Evolutionary conservation across 2,888 invertebrate genomes (phyloP), one percentile per base, ranked within the genome.

Genomic region (Meandrusa payeni): DNA sequence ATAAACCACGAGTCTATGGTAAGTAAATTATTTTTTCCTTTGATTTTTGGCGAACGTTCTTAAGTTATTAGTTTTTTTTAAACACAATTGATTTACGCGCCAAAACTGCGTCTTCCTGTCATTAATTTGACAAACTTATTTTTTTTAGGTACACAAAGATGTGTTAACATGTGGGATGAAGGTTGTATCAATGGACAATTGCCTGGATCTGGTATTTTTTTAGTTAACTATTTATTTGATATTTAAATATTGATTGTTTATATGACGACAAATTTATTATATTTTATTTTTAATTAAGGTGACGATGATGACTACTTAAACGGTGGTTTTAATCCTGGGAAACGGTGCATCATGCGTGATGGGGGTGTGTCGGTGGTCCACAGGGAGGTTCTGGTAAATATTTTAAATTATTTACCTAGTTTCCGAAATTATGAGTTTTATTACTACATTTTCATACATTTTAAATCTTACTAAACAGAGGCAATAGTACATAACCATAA

Each of bases 341-440:
- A 88, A 54, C 79, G 82, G 0, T 88, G 86, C 46, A 71, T 78
- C 41, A 68, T 89, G 71, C 89, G 89, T 74, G 90, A 89, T 52
- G 90, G 89, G 88, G 89, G 0, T 89, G 90, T 48, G 65, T 76
- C 37, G 89, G 88, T 52, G 88, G 85, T 5, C 81, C 81, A 47
- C 58, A 89, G 0, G 55, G 54, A 11, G 43, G 41, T 3, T 71
- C 89, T 33, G 89, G 88, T 75, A 59, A 57, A 48, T 27, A 5
- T 5, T 11, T 31, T 3, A n/a, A 13, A 17, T 17, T n/a, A n/a
- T n/a, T n/a, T n/a, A n/a, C n/a, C n/a, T n/a, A n/a, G n/a, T n/a
- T n/a, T n/a, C n/a, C n/a, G n/a, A n/a, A n/a, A n/a, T n/a, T n/a
- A n/a, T n/a, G n/a, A n/a, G n/a, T n/a, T n/a, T n/a, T n/a, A n/a